A percentile compares a stretch with the other conserved stretches of the same genome.
phyloP scores from a whole-genome alignment of 2,888 invertebrate genomes.

The Dinocampus coccinellae region DNA sequence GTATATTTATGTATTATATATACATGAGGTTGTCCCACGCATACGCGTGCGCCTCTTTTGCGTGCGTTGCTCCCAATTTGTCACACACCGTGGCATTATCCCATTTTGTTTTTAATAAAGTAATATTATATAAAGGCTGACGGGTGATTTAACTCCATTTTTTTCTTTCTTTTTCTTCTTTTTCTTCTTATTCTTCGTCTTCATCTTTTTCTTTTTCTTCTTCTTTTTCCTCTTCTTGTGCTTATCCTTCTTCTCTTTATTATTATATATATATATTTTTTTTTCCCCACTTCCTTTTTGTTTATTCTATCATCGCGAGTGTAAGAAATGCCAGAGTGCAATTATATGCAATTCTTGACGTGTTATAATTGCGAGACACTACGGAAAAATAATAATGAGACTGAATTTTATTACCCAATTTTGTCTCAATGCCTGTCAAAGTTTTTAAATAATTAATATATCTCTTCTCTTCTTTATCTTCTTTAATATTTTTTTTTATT shows the following conservation, averaged over 20 bases:
- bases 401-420: constrained; percentile 38
- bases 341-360: constrained; percentile 34
- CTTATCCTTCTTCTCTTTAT: too few species aligned
- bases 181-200: too few species aligned
- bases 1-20: constrained; percentile 8
- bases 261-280: too few species aligned
- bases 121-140: constrained; percentile 39
- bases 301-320: constrained; percentile 4
- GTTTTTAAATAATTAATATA: not conserved
- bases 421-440: not conserved
- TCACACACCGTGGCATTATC: constrained; percentile 68
- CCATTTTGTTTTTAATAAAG: constrained; percentile 66
- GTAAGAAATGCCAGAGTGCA: constrained; percentile 33
- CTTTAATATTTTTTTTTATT: too few species aligned
- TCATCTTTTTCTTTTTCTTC: too few species aligned
- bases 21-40: constrained; percentile 27
- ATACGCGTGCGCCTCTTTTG: constrained; percentile 36
- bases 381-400: constrained; percentile 39
- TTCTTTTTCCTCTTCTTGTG: too few species aligned
- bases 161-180: constrained; percentile 13
- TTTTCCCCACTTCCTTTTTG: not conserved
- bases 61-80: constrained; percentile 68
- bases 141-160: constrained; percentile 10
- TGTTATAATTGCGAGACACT: constrained; percentile 38
- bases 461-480: too few species aligned